A percentile compares a stretch with the other conserved stretches of the same genome.
These are phyloP conservation scores for Lithobates pipiens DNA, from an alignment of 2,797 vertebrate genomes.

Conservation along the genomic window DNA sequence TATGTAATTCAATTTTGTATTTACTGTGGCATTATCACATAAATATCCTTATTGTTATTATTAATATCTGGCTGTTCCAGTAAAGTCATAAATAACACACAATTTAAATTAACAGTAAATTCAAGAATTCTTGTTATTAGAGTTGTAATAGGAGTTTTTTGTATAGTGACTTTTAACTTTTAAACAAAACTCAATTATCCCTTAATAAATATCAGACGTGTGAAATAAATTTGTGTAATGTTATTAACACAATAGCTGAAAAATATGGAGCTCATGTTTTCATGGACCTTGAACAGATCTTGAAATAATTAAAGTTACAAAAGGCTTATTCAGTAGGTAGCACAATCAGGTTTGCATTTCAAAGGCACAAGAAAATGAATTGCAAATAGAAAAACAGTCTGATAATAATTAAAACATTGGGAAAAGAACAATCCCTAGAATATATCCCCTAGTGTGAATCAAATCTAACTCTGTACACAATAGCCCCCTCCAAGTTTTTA, in stretches of 20 bases:
- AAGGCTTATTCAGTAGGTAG: not conserved
- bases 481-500: not conserved
- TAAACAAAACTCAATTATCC: not conserved
- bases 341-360: conserved; percentile 2
- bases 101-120: too few relatives aligned
- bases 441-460: not conserved
- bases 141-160: too few relatives aligned
- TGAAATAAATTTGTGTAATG: not conserved
- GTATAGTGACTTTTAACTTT: too few relatives aligned
- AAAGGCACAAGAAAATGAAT: not conserved
- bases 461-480: not conserved
- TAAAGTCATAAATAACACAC: too few relatives aligned
- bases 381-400: not conserved
- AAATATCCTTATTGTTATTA: too few relatives aligned
- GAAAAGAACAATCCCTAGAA: not conserved
- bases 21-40: too few relatives aligned
- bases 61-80: too few relatives aligned
- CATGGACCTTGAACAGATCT: conserved; percentile 34
- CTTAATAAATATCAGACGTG: conserved; percentile 3
- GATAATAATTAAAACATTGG: not conserved
- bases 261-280: not conserved
- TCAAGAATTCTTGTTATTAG: too few relatives aligned
- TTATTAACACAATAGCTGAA: not conserved
- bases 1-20: too few relatives aligned
- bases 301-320: not conserved